phyloP scores from a whole-genome alignment of 2,113 vertebrate genomes.

The Mustela nigripes region DNA sequence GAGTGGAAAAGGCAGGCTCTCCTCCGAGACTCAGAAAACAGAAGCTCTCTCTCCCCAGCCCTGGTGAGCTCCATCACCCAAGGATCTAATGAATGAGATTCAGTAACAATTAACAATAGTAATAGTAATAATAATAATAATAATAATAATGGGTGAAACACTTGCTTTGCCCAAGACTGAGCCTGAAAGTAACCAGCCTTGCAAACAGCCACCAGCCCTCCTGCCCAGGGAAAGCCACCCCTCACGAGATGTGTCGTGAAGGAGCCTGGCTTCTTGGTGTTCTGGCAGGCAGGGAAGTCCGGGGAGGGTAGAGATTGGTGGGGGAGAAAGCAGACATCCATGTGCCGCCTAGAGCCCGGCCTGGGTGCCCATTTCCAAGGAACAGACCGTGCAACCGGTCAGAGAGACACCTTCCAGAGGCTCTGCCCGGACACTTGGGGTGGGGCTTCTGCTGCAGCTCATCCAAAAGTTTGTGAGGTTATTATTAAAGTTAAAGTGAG shows the following conservation, averaged over 20 bases:
- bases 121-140: background rate
- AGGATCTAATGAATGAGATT: conserved; percentile 30
- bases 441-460: background rate
- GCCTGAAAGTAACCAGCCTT: accelerated
- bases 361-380: background rate
- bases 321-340: background rate
- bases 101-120: no score
- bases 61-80: background rate
- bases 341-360: accelerated
- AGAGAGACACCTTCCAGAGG: background rate
- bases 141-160: background rate
- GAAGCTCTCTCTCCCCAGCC: background rate
- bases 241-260: accelerated
- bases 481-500: conserved; percentile 73
- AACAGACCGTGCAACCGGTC: accelerated
- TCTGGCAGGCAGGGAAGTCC: accelerated
- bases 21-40: accelerated
- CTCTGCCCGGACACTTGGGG: background rate
- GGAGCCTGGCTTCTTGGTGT: no score
- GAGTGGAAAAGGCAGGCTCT: background rate
- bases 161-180: background rate
- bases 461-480: conserved; percentile 70
- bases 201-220: background rate
- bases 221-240: accelerated
- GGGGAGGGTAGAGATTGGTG: no score